phyloP scores from a whole-genome alignment of 2,797 vertebrate species.

The Stomatorhinus walkeri region DNA sequence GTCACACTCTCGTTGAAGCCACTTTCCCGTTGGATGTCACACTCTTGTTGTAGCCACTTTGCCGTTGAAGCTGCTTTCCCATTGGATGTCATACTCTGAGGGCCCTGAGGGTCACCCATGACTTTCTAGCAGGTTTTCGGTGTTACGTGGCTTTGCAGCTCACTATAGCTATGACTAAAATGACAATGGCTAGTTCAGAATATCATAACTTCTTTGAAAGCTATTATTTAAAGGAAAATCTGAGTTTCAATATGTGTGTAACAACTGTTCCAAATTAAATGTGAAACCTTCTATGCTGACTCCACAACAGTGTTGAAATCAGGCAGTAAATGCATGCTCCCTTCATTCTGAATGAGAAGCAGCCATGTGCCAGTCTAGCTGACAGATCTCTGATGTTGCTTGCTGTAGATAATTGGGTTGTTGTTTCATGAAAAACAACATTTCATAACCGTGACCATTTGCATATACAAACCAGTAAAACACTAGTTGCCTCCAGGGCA shows the following conservation, averaged over 20 bases:
- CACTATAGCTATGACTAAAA: neutral
- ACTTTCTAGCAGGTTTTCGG: neutral
- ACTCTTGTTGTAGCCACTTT: too few species aligned
- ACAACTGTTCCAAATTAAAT: neutral
- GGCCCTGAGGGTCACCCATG: neutral
- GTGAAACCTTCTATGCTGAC: neutral
- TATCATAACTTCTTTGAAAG: neutral
- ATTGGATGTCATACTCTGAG: neutral
- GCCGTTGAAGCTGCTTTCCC: neutral
- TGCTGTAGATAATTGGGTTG: neutral
- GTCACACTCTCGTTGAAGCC: neutral
- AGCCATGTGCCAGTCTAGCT: neutral
- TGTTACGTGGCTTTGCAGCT: neutral
- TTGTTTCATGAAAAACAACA: neutral
- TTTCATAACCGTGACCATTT: neutral
- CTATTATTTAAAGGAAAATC: neutral
- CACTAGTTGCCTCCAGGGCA: neutral
- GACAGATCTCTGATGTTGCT: neutral
- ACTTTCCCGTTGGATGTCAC: too few species aligned
- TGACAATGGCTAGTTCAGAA: neutral
- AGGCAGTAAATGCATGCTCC: neutral
- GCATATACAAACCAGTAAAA: neutral
- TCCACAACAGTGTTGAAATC: neutral
- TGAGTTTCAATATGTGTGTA: neutral
- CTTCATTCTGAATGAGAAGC: neutral